Evolutionary conservation across 2,797 vertebrate species (phyloP).

Genomic region (Brachyalestes nurse): DNA sequence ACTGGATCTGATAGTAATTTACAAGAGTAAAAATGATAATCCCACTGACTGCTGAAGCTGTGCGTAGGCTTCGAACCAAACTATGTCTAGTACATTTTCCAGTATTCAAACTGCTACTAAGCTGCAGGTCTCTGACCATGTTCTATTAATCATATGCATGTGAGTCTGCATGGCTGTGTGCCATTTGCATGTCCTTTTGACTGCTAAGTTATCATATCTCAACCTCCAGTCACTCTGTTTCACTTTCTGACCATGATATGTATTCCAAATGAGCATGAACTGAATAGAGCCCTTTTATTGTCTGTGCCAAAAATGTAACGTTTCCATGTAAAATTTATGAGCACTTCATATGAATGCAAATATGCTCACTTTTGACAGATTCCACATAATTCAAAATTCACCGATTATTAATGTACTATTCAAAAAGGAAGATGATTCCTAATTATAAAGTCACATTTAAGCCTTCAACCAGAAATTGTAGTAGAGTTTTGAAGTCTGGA

Average conservation of each 20-base stretch:
- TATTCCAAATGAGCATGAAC: slow-evolving; percentile 48
- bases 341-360: slow-evolving; percentile 52
- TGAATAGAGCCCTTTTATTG: slow-evolving; percentile 34
- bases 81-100: slow-evolving; percentile 24
- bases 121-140: slow-evolving; percentile 36
- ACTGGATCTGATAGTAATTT: slow-evolving; percentile 15
- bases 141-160: slow-evolving; percentile 38
- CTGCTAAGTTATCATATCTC: slow-evolving; percentile 24
- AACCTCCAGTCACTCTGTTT: slow-evolving; percentile 27
- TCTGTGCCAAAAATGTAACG: slow-evolving; percentile 24
- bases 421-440: slow-evolving; percentile 49
- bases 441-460: slow-evolving; percentile 59
- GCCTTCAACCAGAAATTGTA: slow-evolving; percentile 42
- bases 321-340: slow-evolving; percentile 54
- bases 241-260: slow-evolving; percentile 26
- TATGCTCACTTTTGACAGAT: slow-evolving; percentile 49
- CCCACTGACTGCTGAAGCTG: slow-evolving; percentile 5
- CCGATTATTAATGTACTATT: slow-evolving; percentile 59
- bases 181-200: slow-evolving; percentile 41
- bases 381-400: slow-evolving; percentile 56
- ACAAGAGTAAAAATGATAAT: slow-evolving; percentile 3
- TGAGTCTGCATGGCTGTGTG: slow-evolving; percentile 22
- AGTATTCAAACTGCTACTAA: slow-evolving; percentile 24
- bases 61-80: slow-evolving; percentile 6
- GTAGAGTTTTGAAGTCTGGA: slow-evolving; percentile 1